Evolutionary conservation across 2,113 vertebrate genomes (phyloP).

Genomic region (Salvator merianae): DNA sequence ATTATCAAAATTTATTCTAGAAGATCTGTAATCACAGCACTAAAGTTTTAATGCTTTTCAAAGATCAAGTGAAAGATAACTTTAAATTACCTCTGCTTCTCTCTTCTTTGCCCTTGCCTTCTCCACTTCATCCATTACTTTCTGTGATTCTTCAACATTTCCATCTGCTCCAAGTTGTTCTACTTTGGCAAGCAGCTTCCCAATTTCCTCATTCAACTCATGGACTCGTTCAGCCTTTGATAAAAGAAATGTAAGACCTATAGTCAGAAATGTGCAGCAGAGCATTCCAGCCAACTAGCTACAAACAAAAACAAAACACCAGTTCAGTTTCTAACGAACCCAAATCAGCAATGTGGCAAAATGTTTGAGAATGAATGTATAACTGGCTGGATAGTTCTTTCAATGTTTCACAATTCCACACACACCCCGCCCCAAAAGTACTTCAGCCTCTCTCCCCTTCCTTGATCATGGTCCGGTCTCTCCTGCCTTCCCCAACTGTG

Average conservation of each 20-base stretch:
- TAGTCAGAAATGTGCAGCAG: neutral
- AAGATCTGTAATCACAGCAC: neutral
- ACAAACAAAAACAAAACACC: neutral
- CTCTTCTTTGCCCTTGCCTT: constrained; percentile 92
- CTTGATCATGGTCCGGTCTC: too few species aligned
- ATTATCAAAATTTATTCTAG: neutral
- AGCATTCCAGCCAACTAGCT: neutral
- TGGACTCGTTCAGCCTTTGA: constrained; percentile 94
- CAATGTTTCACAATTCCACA: neutral
- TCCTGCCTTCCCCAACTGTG: too few species aligned
- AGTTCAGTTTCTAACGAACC: too few species aligned
- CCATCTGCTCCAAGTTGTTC: constrained; percentile 96
- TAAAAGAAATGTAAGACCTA: constrained; percentile 35
- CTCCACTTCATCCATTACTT: constrained; percentile 97
- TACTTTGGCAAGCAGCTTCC: constrained; percentile 94
- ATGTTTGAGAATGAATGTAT: neutral
- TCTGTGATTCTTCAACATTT: constrained; percentile 96
- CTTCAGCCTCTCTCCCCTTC: too few species aligned
- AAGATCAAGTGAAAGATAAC: neutral
- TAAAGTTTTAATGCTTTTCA: neutral
- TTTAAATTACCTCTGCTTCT: constrained; percentile 90
- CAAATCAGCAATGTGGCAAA: neutral
- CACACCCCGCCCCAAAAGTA: neutral
- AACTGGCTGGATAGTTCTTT: neutral
- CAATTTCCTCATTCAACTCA: constrained; percentile 98